phyloP scores from a whole-genome alignment of 2,797 vertebrate species.

The Sebastolobus altivelis region DNA sequence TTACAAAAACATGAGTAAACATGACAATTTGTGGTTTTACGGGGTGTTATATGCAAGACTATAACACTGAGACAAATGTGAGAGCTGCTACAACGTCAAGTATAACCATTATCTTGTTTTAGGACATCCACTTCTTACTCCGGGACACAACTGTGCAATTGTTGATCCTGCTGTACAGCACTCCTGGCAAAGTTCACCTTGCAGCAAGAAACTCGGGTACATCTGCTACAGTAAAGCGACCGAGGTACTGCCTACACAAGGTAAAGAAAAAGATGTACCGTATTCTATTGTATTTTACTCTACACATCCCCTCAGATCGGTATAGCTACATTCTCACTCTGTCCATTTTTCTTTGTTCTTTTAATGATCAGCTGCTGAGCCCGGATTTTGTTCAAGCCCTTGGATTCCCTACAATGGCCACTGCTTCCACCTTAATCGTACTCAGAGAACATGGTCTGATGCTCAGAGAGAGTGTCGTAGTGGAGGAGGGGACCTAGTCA shows the following conservation, averaged over 20 bases:
- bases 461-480: slow-evolving; percentile 86
- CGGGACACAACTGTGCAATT: slow-evolving; percentile 87
- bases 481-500: slow-evolving; percentile 89
- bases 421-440: slow-evolving; percentile 88
- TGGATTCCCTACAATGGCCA: slow-evolving; percentile 90
- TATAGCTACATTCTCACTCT: neutral
- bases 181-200: slow-evolving; percentile 89
- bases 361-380: slow-evolving; percentile 48
- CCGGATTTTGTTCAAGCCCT: slow-evolving; percentile 82
- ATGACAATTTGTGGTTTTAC: no score
- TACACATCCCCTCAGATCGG: neutral
- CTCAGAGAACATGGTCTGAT: slow-evolving; percentile 85
- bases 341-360: neutral
- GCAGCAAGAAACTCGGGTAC: slow-evolving; percentile 89
- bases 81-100: neutral
- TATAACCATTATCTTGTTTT: slow-evolving; percentile 11
- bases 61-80: neutral
- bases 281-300: neutral
- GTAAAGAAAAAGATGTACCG: slow-evolving; percentile 31
- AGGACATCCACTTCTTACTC: slow-evolving; percentile 89
- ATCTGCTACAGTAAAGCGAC: slow-evolving; percentile 85
- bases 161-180: slow-evolving; percentile 83
- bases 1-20: no score
- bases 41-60: neutral
- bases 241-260: neutral